A percentile compares a stretch with the other conserved stretches of the same genome.
phyloP scores from a whole-genome alignment of 2,888 invertebrate species.

The Phengaris arion region DNA sequence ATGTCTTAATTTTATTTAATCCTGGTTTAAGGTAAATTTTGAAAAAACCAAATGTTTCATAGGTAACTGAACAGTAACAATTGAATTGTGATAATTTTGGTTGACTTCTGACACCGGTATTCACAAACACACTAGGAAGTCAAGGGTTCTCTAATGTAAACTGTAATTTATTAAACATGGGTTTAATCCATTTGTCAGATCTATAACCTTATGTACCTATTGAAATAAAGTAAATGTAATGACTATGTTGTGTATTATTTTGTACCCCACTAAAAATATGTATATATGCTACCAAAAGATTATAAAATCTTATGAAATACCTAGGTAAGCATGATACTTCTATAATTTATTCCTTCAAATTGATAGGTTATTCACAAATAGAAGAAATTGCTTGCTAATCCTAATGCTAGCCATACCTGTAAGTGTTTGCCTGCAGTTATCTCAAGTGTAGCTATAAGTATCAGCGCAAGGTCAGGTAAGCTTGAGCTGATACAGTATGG shows the following conservation, averaged over 20 bases:
- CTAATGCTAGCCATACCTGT: too few species aligned
- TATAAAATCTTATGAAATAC: not conserved
- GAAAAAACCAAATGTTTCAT: conserved; percentile 68
- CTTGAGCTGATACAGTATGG: too few species aligned
- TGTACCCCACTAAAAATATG: not conserved
- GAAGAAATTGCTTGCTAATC: not conserved
- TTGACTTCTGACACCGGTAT: conserved; percentile 62
- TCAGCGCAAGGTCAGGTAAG: too few species aligned
- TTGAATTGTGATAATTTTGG: conserved; percentile 75
- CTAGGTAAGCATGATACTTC: not conserved
- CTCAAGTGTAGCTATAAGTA: too few species aligned
- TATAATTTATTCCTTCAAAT: not conserved
- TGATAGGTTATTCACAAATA: not conserved
- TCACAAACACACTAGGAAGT: conserved; percentile 51
- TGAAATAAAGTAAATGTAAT: conserved; percentile 68
- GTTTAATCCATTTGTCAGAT: conserved; percentile 60
- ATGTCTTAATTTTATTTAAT: conserved; percentile 40
- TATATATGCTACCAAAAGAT: not conserved
- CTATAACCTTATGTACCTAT: conserved; percentile 60
- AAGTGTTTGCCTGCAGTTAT: too few species aligned
- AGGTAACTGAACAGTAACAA: conserved; percentile 60
- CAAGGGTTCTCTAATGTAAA: conserved; percentile 57
- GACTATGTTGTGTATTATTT: conserved; percentile 44
- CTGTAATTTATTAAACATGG: conserved; percentile 62
- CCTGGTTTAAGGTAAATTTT: conserved; percentile 49